These are phyloP conservation scores for Chrysomela aeneicollis DNA, from an alignment of 2,888 invertebrate genomes.

Conservation along the genomic window DNA sequence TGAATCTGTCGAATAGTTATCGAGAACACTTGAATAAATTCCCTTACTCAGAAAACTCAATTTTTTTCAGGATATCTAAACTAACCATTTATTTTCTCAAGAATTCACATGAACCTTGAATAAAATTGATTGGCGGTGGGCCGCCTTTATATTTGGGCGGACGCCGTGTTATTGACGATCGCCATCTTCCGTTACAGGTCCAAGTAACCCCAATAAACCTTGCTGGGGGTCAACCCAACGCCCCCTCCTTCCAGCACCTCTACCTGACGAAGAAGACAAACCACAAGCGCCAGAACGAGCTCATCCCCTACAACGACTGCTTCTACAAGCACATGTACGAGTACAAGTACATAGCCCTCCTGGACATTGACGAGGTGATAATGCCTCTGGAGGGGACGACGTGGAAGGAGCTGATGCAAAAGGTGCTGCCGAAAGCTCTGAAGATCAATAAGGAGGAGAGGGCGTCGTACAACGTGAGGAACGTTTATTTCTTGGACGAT, in stretches of 20 bases:
- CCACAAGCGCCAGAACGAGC: slow-evolving; percentile 92
- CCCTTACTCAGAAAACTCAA: too few relatives aligned
- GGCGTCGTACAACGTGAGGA: slow-evolving; percentile 87
- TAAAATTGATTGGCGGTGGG: too few relatives aligned
- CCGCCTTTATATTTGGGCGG: too few relatives aligned
- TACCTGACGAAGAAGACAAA: slow-evolving; percentile 91
- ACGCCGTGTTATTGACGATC: too few relatives aligned
- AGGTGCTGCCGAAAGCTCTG: slow-evolving; percentile 71
- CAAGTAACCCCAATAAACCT: slow-evolving; percentile 76
- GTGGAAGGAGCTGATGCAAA: slow-evolving; percentile 82
- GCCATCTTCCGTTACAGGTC: slow-evolving; percentile 62
- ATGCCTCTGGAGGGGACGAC: slow-evolving; percentile 79
- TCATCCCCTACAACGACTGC: slow-evolving; percentile 96
- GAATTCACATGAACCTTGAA: too few relatives aligned
- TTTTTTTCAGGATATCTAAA: too few relatives aligned
- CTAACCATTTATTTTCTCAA: too few relatives aligned
- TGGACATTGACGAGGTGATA: slow-evolving; percentile 95
- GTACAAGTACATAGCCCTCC: slow-evolving; percentile 88
- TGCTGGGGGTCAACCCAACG: slow-evolving; percentile 82
- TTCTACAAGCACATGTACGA: slow-evolving; percentile 90
- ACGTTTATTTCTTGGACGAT: slow-evolving; percentile 92
- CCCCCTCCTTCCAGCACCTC: slow-evolving; percentile 87
- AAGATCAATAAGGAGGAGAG: slow-evolving; percentile 72
- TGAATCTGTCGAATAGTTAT: too few relatives aligned
- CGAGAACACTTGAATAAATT: too few relatives aligned